Percentiles rank a stretch among this genome's conserved stretches.
Evolutionary conservation across 2,888 invertebrate genomes (phyloP).

Genomic region (Punctoribates punctum): DNA sequence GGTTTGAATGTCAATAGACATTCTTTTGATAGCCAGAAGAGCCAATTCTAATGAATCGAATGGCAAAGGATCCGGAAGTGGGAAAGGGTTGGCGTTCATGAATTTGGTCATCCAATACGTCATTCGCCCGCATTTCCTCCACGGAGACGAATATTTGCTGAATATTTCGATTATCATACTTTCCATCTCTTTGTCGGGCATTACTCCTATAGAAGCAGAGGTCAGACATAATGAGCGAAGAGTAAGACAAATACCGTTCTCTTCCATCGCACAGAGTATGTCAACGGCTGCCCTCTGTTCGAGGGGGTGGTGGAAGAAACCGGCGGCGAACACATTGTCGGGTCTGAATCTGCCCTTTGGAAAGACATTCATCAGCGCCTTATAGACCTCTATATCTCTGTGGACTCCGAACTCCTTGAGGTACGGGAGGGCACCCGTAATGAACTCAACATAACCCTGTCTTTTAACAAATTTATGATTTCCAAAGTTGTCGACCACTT

Average conservation of each 20-base stretch:
- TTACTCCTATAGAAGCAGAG: slow-evolving; percentile 58
- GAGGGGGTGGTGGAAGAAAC: slow-evolving; percentile 89
- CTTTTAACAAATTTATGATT: slow-evolving; percentile 65
- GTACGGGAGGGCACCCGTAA: slow-evolving; percentile 77
- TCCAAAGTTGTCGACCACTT: slow-evolving; percentile 70
- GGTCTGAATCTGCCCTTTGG: slow-evolving; percentile 86
- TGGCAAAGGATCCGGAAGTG: slow-evolving; percentile 72
- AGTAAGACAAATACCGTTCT: slow-evolving; percentile 62
- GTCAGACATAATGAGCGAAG: neutral
- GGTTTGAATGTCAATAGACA: slow-evolving; percentile 74
- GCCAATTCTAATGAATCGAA: slow-evolving; percentile 72
- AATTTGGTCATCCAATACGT: slow-evolving; percentile 79
- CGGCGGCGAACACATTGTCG: slow-evolving; percentile 73
- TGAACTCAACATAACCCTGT: slow-evolving; percentile 85
- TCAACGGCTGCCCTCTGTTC: slow-evolving; percentile 93
- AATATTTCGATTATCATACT: slow-evolving; percentile 76
- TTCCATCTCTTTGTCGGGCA: slow-evolving; percentile 86
- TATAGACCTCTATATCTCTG: slow-evolving; percentile 64
- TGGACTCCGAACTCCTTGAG: slow-evolving; percentile 76
- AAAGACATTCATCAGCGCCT: slow-evolving; percentile 74
- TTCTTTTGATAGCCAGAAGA: slow-evolving; percentile 73
- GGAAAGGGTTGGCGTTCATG: slow-evolving; percentile 81
- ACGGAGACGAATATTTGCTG: slow-evolving; percentile 58
- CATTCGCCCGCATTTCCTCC: slow-evolving; percentile 58
- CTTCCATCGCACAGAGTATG: slow-evolving; percentile 90